Evolutionary conservation across 2,888 invertebrate species (phyloP), one percentile per base, ranked within the genome.

Genomic region (Lamellibrachia columna): DNA sequence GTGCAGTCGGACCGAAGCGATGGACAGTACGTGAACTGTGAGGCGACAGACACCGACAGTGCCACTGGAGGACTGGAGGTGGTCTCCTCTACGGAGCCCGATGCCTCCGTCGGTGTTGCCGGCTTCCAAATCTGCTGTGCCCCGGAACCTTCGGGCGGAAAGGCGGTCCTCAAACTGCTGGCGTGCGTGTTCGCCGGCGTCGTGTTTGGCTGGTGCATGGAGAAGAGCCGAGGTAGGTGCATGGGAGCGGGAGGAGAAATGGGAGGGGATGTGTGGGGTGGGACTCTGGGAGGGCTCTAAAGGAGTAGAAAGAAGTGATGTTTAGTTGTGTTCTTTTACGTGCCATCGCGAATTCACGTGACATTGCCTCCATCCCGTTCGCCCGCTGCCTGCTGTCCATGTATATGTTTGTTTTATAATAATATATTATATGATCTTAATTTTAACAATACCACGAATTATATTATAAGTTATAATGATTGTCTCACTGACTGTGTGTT

Each of bases 171-270:
- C 3, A 93, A 92, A 90, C 53, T 94, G 52, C 11, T 90, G 9
- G 90, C 92, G 8, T 93, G 93, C 55, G 90, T 92, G 22, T n/a
- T 93, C 52, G 93, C 93, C 8, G 94, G 94, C 28, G 52, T 94
- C n/a, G 90, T 94, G 8, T 94, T 94, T 60, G 94, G 94, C 1
- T 93, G 92, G 93, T 93, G 92, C 52, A 60, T 94, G 90, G 94
- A 94, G 93, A 94, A 94, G 90, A 92, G 93, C 28, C 75, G 94
- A 93, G 94, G 94, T 94, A 90, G 93, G 93, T 60, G 28, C 9
- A 3, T 22, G 3, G 75, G n/a, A 4, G 75, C 75, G n/a, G 40
- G 40, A 40, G 40, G 40, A 75, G 75, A 75, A 15, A 11, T n/a
- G 75, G 6, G 15, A 75, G 6, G 15, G 75, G 75, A 15, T 75